phyloP scores from a whole-genome alignment of 2,797 vertebrate species.

The Epinephelus malabaricus region DNA sequence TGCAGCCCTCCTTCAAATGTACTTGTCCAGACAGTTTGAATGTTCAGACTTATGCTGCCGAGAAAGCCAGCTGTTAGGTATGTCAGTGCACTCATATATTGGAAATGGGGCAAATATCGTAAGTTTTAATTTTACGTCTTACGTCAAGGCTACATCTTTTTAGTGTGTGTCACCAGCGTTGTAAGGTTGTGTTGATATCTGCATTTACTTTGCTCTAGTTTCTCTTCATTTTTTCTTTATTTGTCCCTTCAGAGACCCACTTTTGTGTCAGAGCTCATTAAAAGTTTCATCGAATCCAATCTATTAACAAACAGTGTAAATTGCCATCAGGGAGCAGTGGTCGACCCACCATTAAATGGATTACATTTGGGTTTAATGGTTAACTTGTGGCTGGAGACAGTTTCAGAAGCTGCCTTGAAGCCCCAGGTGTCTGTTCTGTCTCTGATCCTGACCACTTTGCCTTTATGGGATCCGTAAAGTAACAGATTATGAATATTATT shows the following conservation, averaged over 20 bases:
- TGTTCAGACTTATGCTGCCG: too few relatives aligned
- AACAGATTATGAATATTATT: neutral
- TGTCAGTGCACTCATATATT: too few relatives aligned
- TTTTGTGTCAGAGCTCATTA: neutral
- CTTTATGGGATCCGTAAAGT: neutral
- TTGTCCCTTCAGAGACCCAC: neutral
- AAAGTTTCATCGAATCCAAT: neutral
- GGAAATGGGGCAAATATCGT: too few relatives aligned
- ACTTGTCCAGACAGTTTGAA: too few relatives aligned
- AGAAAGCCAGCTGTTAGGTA: too few relatives aligned
- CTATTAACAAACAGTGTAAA: neutral
- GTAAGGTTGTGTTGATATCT: neutral
- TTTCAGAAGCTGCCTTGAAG: neutral
- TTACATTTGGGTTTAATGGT: neutral
- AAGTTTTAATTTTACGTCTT: too few relatives aligned
- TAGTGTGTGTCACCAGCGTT: neutral
- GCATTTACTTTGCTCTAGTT: neutral
- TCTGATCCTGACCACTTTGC: neutral
- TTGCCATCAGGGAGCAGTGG: neutral
- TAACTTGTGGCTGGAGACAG: neutral
- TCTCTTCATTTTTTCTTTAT: neutral
- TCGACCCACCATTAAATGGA: constrained; percentile 11
- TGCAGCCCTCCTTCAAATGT: too few relatives aligned
- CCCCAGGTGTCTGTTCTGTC: neutral
- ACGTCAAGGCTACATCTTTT: too few relatives aligned